phyloP scores from a whole-genome alignment of 1,140 invertebrate genomes.

The Hypsibius dujardini region DNA sequence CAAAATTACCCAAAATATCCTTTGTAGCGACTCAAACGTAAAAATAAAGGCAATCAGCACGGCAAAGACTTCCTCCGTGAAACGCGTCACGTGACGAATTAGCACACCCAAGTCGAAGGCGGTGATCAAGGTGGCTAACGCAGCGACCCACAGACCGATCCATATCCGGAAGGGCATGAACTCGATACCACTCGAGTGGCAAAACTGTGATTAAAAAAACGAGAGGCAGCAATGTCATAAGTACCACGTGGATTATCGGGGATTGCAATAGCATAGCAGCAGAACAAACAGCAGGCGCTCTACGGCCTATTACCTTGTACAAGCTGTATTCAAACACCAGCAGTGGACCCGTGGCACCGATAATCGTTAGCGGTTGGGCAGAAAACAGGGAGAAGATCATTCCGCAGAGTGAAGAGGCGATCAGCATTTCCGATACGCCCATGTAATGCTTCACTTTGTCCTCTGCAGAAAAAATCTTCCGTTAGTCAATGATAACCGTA shows the following conservation, averaged over 20 bases:
- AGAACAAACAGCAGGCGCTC: too few species aligned
- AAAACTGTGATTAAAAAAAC: slow-evolving; percentile 46
- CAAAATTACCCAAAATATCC: slow-evolving; percentile 48
- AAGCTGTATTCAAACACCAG: slow-evolving; percentile 80
- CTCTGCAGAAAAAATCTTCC: not conserved
- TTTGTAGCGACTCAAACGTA: slow-evolving; percentile 67
- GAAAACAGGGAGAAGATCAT: slow-evolving; percentile 64
- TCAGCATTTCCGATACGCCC: slow-evolving; percentile 74
- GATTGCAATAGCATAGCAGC: too few species aligned
- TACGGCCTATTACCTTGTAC: slow-evolving; percentile 37
- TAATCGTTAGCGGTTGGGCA: slow-evolving; percentile 74
- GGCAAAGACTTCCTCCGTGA: slow-evolving; percentile 92
- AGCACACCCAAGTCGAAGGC: slow-evolving; percentile 76
- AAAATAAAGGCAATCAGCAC: slow-evolving; percentile 82
- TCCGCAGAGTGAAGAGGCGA: slow-evolving; percentile 59
- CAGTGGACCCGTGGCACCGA: slow-evolving; percentile 81
- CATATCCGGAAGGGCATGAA: slow-evolving; percentile 72
- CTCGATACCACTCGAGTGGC: slow-evolving; percentile 51
- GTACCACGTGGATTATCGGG: too few species aligned
- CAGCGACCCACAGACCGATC: slow-evolving; percentile 71
- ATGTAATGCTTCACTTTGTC: slow-evolving; percentile 36
- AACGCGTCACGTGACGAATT: slow-evolving; percentile 73
- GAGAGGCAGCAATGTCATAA: not conserved
- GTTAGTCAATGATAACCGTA: too few species aligned
- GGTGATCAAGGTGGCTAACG: slow-evolving; percentile 62